A percentile compares a stretch with the other conserved stretches of the same genome.
Conservation (phyloP, 2,888 invertebrate species). For the Leptopterna dolabrata region DNA sequence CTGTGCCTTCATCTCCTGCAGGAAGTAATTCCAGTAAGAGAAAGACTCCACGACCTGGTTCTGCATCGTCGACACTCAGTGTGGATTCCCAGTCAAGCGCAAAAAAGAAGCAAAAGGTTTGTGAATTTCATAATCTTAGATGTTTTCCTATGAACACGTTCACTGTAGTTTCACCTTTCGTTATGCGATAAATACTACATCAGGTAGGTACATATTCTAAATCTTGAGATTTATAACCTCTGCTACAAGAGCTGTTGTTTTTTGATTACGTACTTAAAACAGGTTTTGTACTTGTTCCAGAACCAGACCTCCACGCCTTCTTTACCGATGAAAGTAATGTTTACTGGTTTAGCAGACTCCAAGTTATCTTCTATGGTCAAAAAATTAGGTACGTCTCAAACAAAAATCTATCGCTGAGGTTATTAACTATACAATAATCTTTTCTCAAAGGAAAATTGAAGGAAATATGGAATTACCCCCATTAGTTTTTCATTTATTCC, state of each 20-base stretch:
- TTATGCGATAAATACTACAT: no score
- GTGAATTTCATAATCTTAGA: not conserved
- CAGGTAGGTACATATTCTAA: no score
- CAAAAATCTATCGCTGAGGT: no score
- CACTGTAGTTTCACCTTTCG: no score
- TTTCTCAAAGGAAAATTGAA: no score
- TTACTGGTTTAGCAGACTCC: conserved; percentile 53
- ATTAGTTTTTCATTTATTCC: not conserved
- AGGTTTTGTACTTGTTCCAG: not conserved
- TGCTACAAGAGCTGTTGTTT: no score
- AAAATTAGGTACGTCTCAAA: conserved; percentile 38
- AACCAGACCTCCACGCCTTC: not conserved
- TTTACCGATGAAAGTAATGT: conserved; percentile 47
- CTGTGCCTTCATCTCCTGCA: not conserved
- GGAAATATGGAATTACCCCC: no score
- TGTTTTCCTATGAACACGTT: no score
- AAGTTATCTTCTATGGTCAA: conserved; percentile 49
- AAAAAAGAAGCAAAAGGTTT: not conserved
- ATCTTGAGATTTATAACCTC: no score
- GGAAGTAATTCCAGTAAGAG: not conserved
- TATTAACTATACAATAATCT: no score
- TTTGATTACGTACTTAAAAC: no score
- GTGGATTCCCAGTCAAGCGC: not conserved
- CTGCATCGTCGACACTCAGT: not conserved
- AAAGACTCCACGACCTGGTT: not conserved